phyloP scores from a whole-genome alignment of 2,113 vertebrate species.

The Psittacara wagleri region DNA sequence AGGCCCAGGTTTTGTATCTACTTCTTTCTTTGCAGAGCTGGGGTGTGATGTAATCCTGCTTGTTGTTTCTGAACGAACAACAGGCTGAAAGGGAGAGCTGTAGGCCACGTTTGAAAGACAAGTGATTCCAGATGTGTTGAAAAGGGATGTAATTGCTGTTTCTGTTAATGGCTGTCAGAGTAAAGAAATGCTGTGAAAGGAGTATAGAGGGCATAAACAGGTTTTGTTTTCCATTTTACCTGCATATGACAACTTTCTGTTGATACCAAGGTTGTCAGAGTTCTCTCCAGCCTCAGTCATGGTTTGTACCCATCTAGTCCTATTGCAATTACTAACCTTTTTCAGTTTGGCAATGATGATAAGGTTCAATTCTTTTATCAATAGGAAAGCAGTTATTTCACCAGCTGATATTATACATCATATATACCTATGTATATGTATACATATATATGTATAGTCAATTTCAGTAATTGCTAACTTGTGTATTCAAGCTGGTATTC shows the following conservation, averaged over 20 bases:
- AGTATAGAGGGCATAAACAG: neutral
- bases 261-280: neutral
- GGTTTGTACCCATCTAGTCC: neutral
- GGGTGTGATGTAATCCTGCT: neutral
- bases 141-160: neutral
- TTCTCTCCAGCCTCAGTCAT: neutral
- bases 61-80: neutral
- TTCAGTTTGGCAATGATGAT: neutral
- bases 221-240: neutral
- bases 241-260: neutral
- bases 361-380: neutral
- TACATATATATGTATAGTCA: neutral
- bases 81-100: neutral
- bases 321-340: neutral
- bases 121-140: neutral
- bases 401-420: neutral
- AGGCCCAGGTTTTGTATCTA: neutral
- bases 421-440: too few species aligned
- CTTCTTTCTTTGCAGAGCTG: neutral
- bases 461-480: neutral
- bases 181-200: neutral
- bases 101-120: neutral
- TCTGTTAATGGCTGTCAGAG: neutral
- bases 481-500: neutral
- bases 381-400: neutral